Conservation (phyloP, 1,140 invertebrate genomes). For the Monomorium pharaonis region DNA sequence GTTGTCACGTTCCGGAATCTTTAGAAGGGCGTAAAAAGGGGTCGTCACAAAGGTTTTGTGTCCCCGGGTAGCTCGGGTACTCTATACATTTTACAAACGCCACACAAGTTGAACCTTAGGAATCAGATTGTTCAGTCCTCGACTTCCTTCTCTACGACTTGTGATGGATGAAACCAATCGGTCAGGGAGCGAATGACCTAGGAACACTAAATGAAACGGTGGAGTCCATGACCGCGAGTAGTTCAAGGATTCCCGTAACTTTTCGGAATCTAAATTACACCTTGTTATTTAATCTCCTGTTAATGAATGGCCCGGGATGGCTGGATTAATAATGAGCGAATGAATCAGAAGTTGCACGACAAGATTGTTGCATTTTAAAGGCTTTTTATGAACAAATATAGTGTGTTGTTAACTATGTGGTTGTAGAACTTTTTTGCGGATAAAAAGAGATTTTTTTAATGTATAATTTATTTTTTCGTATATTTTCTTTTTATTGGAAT, state of each 20-base stretch:
- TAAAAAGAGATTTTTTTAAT: no score
- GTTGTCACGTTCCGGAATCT: conserved; percentile 36
- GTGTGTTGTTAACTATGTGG: no score
- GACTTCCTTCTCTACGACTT: conserved; percentile 26
- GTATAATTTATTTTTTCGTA: no score
- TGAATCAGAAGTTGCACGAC: neutral
- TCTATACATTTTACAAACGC: conserved; percentile 51
- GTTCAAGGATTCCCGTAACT: conserved; percentile 20
- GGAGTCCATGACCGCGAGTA: neutral
- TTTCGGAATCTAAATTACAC: neutral
- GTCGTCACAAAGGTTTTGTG: conserved; percentile 15
- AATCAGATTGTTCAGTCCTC: conserved; percentile 58
- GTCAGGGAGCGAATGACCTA: conserved; percentile 41
- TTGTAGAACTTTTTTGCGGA: no score
- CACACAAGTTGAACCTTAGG: conserved; percentile 55
- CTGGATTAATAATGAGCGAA: conserved; percentile 1
- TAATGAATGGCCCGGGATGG: no score
- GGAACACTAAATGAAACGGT: neutral
- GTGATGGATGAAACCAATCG: conserved; percentile 72
- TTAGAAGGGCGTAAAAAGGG: neutral
- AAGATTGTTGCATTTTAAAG: neutral
- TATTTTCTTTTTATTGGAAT: no score
- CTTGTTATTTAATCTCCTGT: neutral
- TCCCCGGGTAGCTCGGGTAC: neutral
- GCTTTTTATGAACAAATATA: neutral